Conservation (phyloP, 2,888 invertebrate genomes). For the Rhagophthalmus giganteus region DNA sequence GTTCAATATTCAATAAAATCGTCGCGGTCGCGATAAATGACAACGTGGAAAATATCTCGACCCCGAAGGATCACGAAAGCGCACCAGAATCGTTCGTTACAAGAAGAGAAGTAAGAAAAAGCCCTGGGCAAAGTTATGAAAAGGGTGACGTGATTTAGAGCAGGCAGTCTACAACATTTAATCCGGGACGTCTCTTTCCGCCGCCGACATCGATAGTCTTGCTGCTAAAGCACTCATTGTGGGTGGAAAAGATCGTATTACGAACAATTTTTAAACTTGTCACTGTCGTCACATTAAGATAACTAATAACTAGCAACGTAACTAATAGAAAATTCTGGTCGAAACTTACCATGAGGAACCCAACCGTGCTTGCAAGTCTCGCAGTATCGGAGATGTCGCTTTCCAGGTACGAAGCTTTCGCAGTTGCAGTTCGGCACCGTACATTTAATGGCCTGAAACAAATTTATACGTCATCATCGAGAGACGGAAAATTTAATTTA, state of each 20-base stretch:
- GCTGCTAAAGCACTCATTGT: conserved; percentile 9
- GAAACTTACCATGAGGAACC: conserved; percentile 74
- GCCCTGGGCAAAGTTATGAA: conserved; percentile 28
- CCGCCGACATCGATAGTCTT: conserved; percentile 14
- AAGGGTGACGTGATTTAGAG: conserved; percentile 36
- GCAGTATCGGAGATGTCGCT: conserved; percentile 67
- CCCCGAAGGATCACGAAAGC: conserved; percentile 4
- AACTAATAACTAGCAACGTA: conserved; percentile 4
- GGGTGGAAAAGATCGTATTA: conserved; percentile 4
- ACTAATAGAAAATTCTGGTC: not conserved
- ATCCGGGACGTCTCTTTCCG: conserved; percentile 16
- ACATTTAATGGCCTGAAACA: conserved; percentile 66
- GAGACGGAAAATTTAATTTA: no score
- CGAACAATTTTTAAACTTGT: conserved; percentile 5
- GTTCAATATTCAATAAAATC: no score
- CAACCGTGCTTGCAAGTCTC: conserved; percentile 73
- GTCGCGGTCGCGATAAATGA: no score
- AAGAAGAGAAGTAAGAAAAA: conserved; percentile 7
- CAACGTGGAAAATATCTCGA: not conserved
- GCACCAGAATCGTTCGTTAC: conserved; percentile 3
- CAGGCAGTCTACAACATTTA: conserved; percentile 26
- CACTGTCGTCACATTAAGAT: conserved; percentile 2
- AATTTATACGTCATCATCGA: conserved; percentile 31
- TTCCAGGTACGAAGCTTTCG: conserved; percentile 71
- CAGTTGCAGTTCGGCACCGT: conserved; percentile 68